phyloP scores from a whole-genome alignment of 2,797 vertebrate species.

The Macropodus opercularis region DNA sequence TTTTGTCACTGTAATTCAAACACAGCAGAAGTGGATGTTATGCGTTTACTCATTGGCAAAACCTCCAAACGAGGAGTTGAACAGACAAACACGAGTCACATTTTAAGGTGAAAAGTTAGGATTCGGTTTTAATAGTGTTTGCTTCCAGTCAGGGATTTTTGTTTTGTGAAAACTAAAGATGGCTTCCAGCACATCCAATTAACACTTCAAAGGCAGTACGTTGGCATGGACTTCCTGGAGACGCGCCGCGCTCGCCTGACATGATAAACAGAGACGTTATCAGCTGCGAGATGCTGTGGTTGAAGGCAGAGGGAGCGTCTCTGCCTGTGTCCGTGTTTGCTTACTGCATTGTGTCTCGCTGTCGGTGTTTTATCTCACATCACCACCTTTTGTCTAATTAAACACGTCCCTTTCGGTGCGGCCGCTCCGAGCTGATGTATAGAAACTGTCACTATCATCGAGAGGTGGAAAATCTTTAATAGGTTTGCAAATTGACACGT shows the following conservation, averaged over 20 bases:
- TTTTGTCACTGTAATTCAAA: constrained; percentile 30
- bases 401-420: constrained; percentile 19
- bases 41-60: constrained; percentile 28
- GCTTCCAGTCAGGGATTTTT: constrained; percentile 18
- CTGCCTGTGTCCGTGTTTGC: constrained; percentile 25
- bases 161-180: constrained; percentile 72
- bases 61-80: constrained; percentile 28
- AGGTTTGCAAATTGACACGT: constrained; percentile 1
- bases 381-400: constrained; percentile 48
- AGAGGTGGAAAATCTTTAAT: constrained; percentile 9
- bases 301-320: constrained; percentile 33
- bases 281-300: constrained; percentile 45
- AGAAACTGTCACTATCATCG: constrained; percentile 7
- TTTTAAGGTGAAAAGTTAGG: constrained; percentile 30
- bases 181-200: constrained; percentile 72
- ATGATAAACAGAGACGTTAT: constrained; percentile 75
- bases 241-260: constrained; percentile 60
- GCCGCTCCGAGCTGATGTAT: constrained; percentile 17
- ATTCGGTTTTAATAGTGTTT: constrained; percentile 37
- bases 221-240: constrained; percentile 66
- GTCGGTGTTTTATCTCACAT: constrained; percentile 46
- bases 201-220: constrained; percentile 74
- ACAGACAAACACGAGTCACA: constrained; percentile 23
- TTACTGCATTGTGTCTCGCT: constrained; percentile 11
- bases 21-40: constrained; percentile 8